Evolutionary conservation across 2,113 vertebrate genomes (phyloP).

Genomic region (Labrus mixtus): DNA sequence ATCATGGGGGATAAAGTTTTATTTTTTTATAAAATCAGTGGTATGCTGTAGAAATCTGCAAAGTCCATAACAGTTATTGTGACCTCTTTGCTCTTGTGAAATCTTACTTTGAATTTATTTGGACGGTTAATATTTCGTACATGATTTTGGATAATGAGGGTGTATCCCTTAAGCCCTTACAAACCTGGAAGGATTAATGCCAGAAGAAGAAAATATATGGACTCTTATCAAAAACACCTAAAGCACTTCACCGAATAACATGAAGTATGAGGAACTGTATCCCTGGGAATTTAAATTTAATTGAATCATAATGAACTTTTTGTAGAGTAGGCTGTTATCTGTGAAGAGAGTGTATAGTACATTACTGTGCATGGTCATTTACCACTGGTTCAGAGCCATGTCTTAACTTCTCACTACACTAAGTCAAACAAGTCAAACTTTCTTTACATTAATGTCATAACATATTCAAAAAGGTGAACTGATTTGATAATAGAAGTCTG

Average conservation of each 20-base stretch:
- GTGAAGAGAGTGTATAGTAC: background rate
- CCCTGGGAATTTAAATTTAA: slow-evolving; percentile 6
- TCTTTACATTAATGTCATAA: background rate
- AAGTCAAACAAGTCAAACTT: background rate
- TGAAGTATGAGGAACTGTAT: slow-evolving; percentile 2
- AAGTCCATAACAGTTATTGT: background rate
- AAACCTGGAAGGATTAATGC: background rate
- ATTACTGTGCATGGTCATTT: background rate
- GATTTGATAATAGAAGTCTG: background rate
- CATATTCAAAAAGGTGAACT: background rate
- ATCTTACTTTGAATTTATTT: background rate
- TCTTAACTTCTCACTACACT: background rate
- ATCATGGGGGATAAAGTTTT: slow-evolving; percentile 1
- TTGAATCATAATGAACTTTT: slow-evolving; percentile 18
- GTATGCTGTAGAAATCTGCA: background rate
- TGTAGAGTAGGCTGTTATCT: slow-evolving; percentile 6
- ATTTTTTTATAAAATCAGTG: background rate
- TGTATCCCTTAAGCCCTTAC: background rate
- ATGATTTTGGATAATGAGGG: too few species aligned
- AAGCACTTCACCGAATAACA: background rate
- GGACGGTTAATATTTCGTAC: too few species aligned
- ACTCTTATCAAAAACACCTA: slow-evolving; percentile 8
- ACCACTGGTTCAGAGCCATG: slow-evolving; percentile 11
- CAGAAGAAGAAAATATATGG: slow-evolving; percentile 5
- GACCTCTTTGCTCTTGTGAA: background rate